These are phyloP conservation scores for Myotis lucifugus DNA, from an alignment of 2,113 vertebrate genomes.

Conservation along the genomic window DNA sequence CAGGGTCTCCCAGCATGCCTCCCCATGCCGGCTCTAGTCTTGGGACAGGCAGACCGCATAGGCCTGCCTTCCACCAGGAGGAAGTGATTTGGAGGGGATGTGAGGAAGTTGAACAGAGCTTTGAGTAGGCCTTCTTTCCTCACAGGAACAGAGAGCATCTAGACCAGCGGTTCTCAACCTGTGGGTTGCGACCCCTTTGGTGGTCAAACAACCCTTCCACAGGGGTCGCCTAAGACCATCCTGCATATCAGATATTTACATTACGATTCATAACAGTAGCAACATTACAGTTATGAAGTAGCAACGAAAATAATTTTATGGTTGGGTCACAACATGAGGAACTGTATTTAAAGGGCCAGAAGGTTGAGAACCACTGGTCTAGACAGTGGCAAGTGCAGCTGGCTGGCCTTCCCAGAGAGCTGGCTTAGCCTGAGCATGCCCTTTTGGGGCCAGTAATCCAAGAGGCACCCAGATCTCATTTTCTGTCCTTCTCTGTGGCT, in stretches of 20 bases:
- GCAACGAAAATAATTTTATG: too few relatives aligned
- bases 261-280: too few relatives aligned
- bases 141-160: background rate
- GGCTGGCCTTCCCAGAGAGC: background rate
- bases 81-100: background rate
- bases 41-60: background rate
- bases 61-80: background rate
- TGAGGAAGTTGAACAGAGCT: background rate
- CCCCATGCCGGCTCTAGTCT: background rate
- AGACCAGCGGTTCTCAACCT: background rate
- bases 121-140: background rate
- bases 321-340: too few relatives aligned
- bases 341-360: too few relatives aligned
- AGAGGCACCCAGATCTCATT: rapidly evolving
- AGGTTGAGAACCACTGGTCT: background rate
- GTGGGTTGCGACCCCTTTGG: too few relatives aligned
- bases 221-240: too few relatives aligned
- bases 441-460: rapidly evolving
- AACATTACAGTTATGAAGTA: too few relatives aligned
- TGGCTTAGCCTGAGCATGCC: rapidly evolving
- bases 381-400: background rate
- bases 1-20: rapidly evolving
- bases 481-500: background rate
- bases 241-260: too few relatives aligned
- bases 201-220: too few relatives aligned